Evolutionary conservation across 1,140 invertebrate species (phyloP), one percentile per base, ranked within the genome.

Genomic region (Pentalonia nigronervosa): DNA sequence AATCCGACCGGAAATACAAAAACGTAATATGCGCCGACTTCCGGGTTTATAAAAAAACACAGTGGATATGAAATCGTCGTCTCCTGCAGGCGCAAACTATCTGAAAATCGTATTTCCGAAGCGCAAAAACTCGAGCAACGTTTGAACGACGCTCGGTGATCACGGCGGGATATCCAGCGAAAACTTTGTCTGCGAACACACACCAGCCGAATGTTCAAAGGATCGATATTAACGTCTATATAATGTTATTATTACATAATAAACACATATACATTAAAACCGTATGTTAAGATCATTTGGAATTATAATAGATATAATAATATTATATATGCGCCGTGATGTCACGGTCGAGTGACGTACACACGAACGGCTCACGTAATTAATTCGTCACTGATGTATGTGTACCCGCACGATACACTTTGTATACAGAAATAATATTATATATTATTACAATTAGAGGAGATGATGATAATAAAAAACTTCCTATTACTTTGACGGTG

Each of bases 261-360:
- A 23, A 25, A 84, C 76, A 81, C 34, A 30, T 7, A 50, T 23
- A 53, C 7, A 21, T 83, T 36, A 23, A 21, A 20, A n/a, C 23
- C 30, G 47, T 20, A n/a, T 76, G 60, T 76, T n/a, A 76, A 87
- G 14, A 87, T 87, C 86, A 30, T 87, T 47, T 14, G 45, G 7
- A 47, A 34, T 48, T 87, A 48, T 7, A 76, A 9, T 76, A 76
- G 30, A 76, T 34, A 76, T 20, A 20, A 76, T 76, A 76, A n/a
- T 11, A 34, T 14, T 30, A 87, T 20, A 47, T 9, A n/a, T 17
- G 9, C 30, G 25, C 30, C 30, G 45, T n/a, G 45, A 83, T 34
- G 90, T 81, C 45, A 91, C 90, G 90, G 90, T 91, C 21, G 76
- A 47, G 90, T 81, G 90, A 91, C 67, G 76, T 56, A 91, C 90